Evolutionary conservation across 2,797 vertebrate species (phyloP).

Genomic region (Lacerta bilineata): DNA sequence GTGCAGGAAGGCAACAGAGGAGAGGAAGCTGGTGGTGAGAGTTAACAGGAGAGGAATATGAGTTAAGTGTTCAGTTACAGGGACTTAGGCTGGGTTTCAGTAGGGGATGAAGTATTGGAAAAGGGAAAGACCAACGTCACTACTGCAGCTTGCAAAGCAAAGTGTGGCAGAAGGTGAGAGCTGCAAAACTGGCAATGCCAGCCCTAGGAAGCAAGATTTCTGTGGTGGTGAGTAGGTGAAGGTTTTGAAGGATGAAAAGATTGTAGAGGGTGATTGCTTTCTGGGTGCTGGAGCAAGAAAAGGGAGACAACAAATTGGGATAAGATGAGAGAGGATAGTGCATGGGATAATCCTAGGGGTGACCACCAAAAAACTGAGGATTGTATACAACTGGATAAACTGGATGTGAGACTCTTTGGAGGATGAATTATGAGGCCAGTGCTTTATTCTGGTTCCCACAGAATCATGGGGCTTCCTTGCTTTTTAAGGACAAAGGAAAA

Average conservation of each 20-base stretch:
- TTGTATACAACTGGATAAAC: not conserved
- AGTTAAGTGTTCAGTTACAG: not conserved
- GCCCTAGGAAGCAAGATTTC: too few species aligned
- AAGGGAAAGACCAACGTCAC: not conserved
- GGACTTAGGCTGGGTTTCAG: not conserved
- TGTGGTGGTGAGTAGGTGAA: too few species aligned
- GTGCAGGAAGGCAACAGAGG: not conserved
- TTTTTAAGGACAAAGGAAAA: constrained; percentile 2
- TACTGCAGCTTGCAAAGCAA: too few species aligned
- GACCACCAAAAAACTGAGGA: not conserved
- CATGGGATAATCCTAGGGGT: not conserved
- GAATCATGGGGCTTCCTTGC: not conserved
- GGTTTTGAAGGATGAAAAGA: not conserved
- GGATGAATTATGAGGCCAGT: not conserved
- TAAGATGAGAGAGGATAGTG: not conserved
- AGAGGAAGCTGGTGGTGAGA: not conserved
- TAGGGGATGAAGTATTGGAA: not conserved
- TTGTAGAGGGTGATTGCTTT: not conserved
- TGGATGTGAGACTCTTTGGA: not conserved
- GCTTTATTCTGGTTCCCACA: not conserved
- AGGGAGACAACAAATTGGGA: not conserved
- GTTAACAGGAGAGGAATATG: not conserved
- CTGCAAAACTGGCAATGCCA: too few species aligned
- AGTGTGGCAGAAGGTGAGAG: too few species aligned
- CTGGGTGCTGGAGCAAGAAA: not conserved